Evolutionary conservation across 2,888 invertebrate species (phyloP).

Genomic region (Melipona bicolor): DNA sequence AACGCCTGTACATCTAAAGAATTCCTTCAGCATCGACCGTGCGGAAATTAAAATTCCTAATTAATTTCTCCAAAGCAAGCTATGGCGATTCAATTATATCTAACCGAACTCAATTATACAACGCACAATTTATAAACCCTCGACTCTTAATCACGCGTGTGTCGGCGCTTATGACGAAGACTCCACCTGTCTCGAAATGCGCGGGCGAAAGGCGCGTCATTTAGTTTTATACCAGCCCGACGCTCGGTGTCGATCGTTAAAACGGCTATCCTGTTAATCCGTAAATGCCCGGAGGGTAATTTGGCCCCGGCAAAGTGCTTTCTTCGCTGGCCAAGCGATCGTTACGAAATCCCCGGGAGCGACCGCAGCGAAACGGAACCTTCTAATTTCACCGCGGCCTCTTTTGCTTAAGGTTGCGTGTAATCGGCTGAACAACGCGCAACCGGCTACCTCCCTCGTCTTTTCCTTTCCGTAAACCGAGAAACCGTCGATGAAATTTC

Average conservation of each 20-base stretch:
- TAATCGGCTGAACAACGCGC: conserved; percentile 57
- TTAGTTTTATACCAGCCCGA: conserved; percentile 41
- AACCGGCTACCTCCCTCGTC: no score
- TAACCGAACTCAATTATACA: no score
- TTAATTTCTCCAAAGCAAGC: no score
- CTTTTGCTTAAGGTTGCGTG: conserved; percentile 62
- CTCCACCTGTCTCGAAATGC: background rate
- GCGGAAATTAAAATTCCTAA: no score
- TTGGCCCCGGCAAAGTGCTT: conserved; percentile 64
- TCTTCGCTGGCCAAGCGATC: conserved; percentile 63
- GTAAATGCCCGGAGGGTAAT: conserved; percentile 69
- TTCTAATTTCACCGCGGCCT: conserved; percentile 62
- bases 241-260: conserved; percentile 62
- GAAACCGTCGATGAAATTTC: background rate
- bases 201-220: conserved; percentile 22
- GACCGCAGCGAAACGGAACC: conserved; percentile 66
- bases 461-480: background rate
- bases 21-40: no score
- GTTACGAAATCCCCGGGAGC: conserved; percentile 63
- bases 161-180: background rate
- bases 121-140: no score
- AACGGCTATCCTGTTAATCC: conserved; percentile 68
- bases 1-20: no score
- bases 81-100: no score
- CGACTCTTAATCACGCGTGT: no score